A percentile compares a stretch with the other conserved stretches of the same genome.
These are phyloP conservation scores for Armadillidium nasatum DNA, from an alignment of 1,140 invertebrate genomes.

Conservation along the genomic window DNA sequence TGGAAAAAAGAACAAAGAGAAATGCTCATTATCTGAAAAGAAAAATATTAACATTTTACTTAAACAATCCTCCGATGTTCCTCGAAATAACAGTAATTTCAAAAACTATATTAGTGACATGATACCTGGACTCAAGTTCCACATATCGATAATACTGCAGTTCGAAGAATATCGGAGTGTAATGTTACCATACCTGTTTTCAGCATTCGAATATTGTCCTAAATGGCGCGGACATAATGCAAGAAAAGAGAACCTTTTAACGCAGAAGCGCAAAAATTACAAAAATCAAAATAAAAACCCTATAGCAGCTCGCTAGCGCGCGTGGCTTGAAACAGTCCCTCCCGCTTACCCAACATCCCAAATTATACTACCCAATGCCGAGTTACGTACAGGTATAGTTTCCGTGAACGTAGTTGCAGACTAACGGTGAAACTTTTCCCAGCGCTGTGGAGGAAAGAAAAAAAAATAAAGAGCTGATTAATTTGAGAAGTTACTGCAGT, in stretches of 20 bases:
- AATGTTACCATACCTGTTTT: conserved; percentile 33
- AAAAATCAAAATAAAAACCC: conserved; percentile 4
- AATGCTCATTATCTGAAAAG: conserved; percentile 45
- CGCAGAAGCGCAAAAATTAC: no score
- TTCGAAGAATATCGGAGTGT: conserved; percentile 42
- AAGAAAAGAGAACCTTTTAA: no score
- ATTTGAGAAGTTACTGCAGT: conserved; percentile 24
- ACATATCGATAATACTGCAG: conserved; percentile 25
- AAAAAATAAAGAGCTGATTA: conserved; percentile 44
- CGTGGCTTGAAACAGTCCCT: conserved; percentile 40
- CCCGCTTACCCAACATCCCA: conserved; percentile 20
- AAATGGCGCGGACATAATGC: conserved; percentile 32
- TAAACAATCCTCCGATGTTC: conserved; percentile 41
- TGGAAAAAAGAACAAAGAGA: conserved; percentile 42
- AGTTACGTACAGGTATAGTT: conserved; percentile 79
- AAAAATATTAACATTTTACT: conserved; percentile 42
- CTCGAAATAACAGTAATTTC: conserved; percentile 23
- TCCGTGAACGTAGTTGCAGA: conserved; percentile 74
- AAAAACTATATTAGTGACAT: conserved; percentile 21
- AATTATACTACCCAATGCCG: conserved; percentile 38
- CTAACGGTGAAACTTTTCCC: conserved; percentile 74
- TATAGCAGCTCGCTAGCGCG: conserved; percentile 40
- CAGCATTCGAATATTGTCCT: conserved; percentile 33
- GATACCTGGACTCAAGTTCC: conserved; percentile 18
- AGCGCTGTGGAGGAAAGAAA: conserved; percentile 65